These are phyloP conservation scores for Alloplasta piceator DNA, from an alignment of 2,888 invertebrate species.

Conservation along the genomic window DNA sequence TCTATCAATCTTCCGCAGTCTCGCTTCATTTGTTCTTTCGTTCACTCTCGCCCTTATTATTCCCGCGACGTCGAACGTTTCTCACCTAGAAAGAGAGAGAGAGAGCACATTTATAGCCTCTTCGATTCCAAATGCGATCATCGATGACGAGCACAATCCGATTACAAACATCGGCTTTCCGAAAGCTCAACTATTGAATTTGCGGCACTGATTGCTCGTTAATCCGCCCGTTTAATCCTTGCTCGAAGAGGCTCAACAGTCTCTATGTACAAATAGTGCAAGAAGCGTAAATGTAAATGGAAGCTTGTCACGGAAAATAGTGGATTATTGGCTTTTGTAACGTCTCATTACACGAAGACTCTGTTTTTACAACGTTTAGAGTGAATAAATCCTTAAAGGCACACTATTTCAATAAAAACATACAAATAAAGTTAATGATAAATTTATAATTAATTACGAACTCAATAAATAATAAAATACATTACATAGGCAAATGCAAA, in stretches of 20 bases:
- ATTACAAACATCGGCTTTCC: conserved; percentile 13
- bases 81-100: not conserved
- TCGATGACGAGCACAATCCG: conserved; percentile 50
- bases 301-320: conserved; percentile 9
- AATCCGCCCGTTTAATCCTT: conserved; percentile 47
- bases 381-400: no score
- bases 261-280: not conserved
- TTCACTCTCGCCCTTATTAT: conserved; percentile 2
- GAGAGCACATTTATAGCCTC: conserved; percentile 25
- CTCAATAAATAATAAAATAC: no score
- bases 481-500: no score
- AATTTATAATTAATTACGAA: no score
- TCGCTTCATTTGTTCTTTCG: conserved; percentile 24
- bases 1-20: conserved; percentile 12
- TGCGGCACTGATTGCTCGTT: conserved; percentile 46
- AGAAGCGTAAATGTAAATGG: not conserved
- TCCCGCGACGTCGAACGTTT: conserved; percentile 16
- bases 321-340: not conserved
- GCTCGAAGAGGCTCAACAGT: conserved; percentile 14
- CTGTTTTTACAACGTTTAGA: no score
- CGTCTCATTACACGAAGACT: not conserved
- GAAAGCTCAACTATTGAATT: conserved; percentile 34
- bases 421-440: no score
- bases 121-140: conserved; percentile 8
- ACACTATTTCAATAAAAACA: no score